phyloP scores from a whole-genome alignment of 2,113 vertebrate genomes.

The Fregetta grallaria region DNA sequence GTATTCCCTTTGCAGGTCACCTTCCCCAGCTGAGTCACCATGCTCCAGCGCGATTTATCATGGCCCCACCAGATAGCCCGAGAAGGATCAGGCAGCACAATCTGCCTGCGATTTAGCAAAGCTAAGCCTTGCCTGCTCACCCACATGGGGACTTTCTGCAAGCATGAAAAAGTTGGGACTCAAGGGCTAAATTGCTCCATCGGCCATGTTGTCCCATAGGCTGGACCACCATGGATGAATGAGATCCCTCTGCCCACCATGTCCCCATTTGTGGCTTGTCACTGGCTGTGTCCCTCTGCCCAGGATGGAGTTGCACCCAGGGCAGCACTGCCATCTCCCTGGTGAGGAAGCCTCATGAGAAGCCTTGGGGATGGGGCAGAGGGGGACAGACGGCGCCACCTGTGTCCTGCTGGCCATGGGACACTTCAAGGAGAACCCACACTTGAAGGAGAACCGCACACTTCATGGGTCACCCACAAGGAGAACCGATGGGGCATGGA shows the following conservation, averaged over 20 bases:
- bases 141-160: background rate
- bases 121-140: background rate
- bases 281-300: background rate
- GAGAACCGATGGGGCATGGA: background rate
- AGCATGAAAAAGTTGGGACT: background rate
- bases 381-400: background rate
- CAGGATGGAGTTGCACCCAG: background rate
- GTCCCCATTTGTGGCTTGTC: fast-evolving
- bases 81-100: background rate
- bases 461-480: background rate
- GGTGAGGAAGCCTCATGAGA: background rate
- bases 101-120: background rate
- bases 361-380: background rate
- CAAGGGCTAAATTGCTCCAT: background rate
- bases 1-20: background rate
- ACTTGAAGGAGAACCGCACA: background rate
- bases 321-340: background rate
- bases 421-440: background rate
- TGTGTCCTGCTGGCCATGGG: background rate
- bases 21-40: background rate
- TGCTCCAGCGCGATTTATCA: fast-evolving
- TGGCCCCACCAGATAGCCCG: fast-evolving
- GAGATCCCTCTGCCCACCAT: background rate
- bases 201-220: fast-evolving
- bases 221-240: fast-evolving